A percentile compares a stretch with the other conserved stretches of the same genome.
These are phyloP conservation scores for Cacoxenus indagator DNA, from an alignment of 2,888 invertebrate species.

Conservation along the genomic window DNA sequence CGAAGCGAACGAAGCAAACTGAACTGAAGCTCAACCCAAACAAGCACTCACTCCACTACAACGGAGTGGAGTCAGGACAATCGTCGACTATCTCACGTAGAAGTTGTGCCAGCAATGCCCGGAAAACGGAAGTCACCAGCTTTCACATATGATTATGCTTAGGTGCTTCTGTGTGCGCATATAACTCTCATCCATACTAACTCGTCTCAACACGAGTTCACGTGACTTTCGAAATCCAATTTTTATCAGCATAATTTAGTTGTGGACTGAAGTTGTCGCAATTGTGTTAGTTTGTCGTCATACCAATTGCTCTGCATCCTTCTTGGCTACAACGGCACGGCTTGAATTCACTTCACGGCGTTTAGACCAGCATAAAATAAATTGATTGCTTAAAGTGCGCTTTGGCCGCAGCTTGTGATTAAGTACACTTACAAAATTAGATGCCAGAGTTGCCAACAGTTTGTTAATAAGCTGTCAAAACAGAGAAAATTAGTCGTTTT, in stretches of 20 bases:
- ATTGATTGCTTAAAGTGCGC: no score
- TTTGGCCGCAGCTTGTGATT: no score
- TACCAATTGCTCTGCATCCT: no score
- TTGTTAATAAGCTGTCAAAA: slow-evolving; percentile 45
- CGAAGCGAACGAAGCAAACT: slow-evolving; percentile 20
- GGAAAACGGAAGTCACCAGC: slow-evolving; percentile 43
- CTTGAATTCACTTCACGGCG: no score
- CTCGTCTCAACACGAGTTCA: no score
- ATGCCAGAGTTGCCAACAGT: slow-evolving; percentile 6
- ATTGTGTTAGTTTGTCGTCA: slow-evolving; percentile 33
- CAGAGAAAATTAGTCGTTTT: slow-evolving; percentile 21
- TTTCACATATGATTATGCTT: not conserved
- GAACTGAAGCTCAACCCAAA: not conserved
- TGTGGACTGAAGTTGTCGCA: slow-evolving; percentile 34
- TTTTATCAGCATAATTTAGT: slow-evolving; percentile 61
- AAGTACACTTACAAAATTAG: not conserved
- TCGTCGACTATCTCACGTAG: slow-evolving; percentile 18
- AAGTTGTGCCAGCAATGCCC: not conserved
- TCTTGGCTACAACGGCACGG: no score
- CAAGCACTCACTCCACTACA: not conserved
- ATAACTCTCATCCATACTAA: no score
- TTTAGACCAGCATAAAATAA: no score
- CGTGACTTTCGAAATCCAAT: slow-evolving; percentile 53
- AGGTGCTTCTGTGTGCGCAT: slow-evolving; percentile 24
- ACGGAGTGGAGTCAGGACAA: not conserved